phyloP scores from a whole-genome alignment of 2,888 invertebrate species.

The Eristalis pertinax region DNA sequence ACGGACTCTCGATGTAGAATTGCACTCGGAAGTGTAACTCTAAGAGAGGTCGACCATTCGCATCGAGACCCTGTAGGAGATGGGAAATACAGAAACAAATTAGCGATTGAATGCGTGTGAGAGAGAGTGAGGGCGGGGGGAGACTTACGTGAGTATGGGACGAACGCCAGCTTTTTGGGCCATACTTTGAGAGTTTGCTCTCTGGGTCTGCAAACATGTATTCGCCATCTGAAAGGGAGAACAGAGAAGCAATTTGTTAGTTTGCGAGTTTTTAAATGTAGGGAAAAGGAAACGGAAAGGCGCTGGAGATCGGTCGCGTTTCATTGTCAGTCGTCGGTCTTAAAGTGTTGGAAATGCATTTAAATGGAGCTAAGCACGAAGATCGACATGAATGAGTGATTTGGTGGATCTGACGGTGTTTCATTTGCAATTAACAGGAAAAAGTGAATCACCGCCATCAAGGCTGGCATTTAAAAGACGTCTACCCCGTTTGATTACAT shows the following conservation, averaged over 20 bases:
- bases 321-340: too few species aligned
- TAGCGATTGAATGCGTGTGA: neutral
- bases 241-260: neutral
- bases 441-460: too few species aligned
- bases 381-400: too few species aligned
- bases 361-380: too few species aligned
- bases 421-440: too few species aligned
- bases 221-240: slow-evolving; percentile 92
- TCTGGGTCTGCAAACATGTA: slow-evolving; percentile 97
- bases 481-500: too few species aligned
- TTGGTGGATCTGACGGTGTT: too few species aligned
- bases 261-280: neutral
- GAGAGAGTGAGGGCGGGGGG: neutral
- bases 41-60: slow-evolving; percentile 93
- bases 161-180: slow-evolving; percentile 97
- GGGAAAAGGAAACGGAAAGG: neutral
- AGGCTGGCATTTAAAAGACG: too few species aligned
- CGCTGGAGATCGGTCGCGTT: too few species aligned
- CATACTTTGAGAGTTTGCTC: slow-evolving; percentile 97
- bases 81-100: slow-evolving; percentile 74
- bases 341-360: too few species aligned
- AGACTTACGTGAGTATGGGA: slow-evolving; percentile 94
- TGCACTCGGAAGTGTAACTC: slow-evolving; percentile 95
- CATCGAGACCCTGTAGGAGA: slow-evolving; percentile 89
- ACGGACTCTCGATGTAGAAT: slow-evolving; percentile 96